phyloP scores from a whole-genome alignment of 1,140 invertebrate genomes.

The Drosophila arizonae region DNA sequence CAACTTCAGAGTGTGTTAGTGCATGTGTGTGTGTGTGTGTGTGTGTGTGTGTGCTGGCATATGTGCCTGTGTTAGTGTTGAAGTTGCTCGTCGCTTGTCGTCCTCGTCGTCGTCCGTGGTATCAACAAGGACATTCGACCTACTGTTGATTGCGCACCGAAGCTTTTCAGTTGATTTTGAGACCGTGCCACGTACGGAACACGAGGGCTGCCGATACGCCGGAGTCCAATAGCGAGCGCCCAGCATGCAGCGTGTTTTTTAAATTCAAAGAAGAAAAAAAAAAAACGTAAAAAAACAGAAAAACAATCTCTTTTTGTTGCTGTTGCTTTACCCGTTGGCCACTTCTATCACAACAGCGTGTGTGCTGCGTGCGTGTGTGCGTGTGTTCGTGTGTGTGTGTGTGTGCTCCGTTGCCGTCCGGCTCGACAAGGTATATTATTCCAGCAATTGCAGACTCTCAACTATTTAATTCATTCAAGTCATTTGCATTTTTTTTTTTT shows the following conservation, averaged over 20 bases:
- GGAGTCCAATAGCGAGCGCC: constrained; percentile 28
- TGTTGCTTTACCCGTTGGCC: not conserved
- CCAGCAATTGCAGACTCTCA: constrained; percentile 6
- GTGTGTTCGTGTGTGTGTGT: constrained; percentile 13
- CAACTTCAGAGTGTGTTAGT: constrained; percentile 23
- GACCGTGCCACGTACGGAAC: constrained; percentile 75
- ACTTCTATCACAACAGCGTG: constrained; percentile 18
- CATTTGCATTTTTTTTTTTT: not conserved
- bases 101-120: constrained; percentile 51
- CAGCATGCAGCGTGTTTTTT: constrained; percentile 40
- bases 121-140: constrained; percentile 80
- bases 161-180: constrained; percentile 80
- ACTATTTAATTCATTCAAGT: not conserved
- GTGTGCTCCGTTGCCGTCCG: constrained; percentile 6
- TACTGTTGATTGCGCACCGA: constrained; percentile 75
- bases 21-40: constrained; percentile 3
- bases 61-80: constrained; percentile 7
- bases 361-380: constrained; percentile 4
- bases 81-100: constrained; percentile 42
- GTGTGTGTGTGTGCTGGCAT: constrained; percentile 1
- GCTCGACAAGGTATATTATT: constrained; percentile 29
- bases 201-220: constrained; percentile 33
- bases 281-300: no score
- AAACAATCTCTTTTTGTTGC: not conserved
- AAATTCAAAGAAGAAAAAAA: constrained; percentile 1